A percentile compares a stretch with the other conserved stretches of the same genome.
These are phyloP conservation scores for Leptogaster cylindrica DNA, from an alignment of 2,888 invertebrate species.

Conservation along the genomic window DNA sequence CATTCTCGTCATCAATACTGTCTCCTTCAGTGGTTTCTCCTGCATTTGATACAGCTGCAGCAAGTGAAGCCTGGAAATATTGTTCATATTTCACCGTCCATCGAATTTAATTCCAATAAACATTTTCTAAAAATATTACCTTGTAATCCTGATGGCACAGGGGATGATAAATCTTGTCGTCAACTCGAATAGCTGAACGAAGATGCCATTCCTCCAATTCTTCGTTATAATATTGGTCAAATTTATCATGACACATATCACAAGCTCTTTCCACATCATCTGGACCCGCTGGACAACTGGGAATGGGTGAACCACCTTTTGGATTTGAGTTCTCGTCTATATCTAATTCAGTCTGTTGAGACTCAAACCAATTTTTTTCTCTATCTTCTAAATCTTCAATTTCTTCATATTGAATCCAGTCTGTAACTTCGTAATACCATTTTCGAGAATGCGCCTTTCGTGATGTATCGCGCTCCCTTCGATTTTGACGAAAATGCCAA, in stretches of 20 bases:
- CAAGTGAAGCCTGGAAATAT: conserved; percentile 2
- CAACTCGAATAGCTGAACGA: conserved; percentile 78
- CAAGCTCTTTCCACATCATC: conserved; percentile 74
- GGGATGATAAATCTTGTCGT: conserved; percentile 85
- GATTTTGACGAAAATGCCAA: conserved; percentile 97
- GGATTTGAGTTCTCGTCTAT: conserved; percentile 66
- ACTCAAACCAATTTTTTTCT: conserved; percentile 88
- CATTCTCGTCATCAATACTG: not conserved
- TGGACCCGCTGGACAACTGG: conserved; percentile 74
- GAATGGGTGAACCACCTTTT: conserved; percentile 66
- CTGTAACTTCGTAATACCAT: conserved; percentile 89
- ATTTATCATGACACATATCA: conserved; percentile 89
- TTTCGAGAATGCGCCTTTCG: conserved; percentile 82
- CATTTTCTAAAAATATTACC: conserved; percentile 61
- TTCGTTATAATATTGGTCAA: conserved; percentile 95
- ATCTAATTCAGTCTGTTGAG: conserved; percentile 66
- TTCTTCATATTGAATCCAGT: conserved; percentile 95
- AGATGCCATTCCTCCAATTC: conserved; percentile 98
- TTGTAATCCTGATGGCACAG: conserved; percentile 87
- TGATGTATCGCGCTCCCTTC: conserved; percentile 83
- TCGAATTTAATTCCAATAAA: too few species aligned
- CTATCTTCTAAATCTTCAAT: conserved; percentile 89
- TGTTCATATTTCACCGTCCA: not conserved
- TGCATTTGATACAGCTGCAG: conserved; percentile 38
- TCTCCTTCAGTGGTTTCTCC: conserved; percentile 41